These are phyloP conservation scores for Terrapene triunguis DNA, from an alignment of 2,113 vertebrate species.

Conservation along the genomic window DNA sequence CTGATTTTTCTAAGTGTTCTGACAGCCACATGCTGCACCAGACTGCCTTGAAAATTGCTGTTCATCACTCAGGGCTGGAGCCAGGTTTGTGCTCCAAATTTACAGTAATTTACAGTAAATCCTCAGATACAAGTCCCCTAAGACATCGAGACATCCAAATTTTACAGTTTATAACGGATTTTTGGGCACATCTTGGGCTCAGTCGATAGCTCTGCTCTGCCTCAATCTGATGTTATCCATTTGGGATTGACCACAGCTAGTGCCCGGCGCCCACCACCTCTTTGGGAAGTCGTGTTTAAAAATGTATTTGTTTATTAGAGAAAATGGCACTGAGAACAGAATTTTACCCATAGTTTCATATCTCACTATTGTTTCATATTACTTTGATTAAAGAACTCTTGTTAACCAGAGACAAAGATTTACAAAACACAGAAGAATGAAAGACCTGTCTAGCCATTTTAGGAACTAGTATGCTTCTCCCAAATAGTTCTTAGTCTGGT, in stretches of 20 bases:
- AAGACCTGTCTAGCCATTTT: slow-evolving; percentile 8
- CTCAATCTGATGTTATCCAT: slow-evolving; percentile 7
- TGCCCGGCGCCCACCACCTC: background rate
- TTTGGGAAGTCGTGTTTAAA: background rate
- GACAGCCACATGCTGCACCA: background rate
- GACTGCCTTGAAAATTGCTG: background rate
- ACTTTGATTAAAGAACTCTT: slow-evolving; percentile 14
- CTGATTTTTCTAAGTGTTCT: background rate
- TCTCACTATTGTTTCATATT: background rate
- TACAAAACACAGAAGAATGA: background rate
- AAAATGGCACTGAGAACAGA: background rate
- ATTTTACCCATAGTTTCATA: slow-evolving; percentile 2
- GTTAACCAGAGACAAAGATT: background rate
- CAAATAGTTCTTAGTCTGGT: background rate
- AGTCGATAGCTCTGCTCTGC: background rate
- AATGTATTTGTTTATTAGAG: slow-evolving; percentile 28
- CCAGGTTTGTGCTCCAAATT: background rate
- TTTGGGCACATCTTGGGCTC: background rate
- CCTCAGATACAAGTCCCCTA: background rate
- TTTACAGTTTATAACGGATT: background rate
- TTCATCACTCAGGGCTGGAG: slow-evolving; percentile 46
- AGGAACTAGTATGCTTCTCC: background rate
- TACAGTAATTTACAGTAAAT: background rate
- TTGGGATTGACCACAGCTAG: slow-evolving; percentile 18
- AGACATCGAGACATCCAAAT: background rate